Evolutionary conservation across 2,888 invertebrate species (phyloP), one percentile per base, ranked within the genome.

Genomic region (Eurytoma adleriae): DNA sequence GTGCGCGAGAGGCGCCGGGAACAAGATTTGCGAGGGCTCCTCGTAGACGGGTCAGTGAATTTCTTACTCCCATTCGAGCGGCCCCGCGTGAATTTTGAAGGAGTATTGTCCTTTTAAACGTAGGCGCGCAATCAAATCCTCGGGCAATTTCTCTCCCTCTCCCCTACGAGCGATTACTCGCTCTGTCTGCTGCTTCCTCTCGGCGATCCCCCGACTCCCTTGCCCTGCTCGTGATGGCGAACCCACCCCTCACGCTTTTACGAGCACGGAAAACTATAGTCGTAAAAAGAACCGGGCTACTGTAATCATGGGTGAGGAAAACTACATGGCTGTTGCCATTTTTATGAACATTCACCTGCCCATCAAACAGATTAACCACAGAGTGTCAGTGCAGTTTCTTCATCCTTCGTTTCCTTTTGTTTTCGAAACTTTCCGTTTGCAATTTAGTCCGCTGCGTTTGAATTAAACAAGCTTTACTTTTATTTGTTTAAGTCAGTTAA

Each of bases 351-450:
- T 64, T 48, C 18, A 64, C 30, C 52, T 68, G 67, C 24, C 52
- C 67, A 48, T 50, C 50, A 71, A 71, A 24, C 50, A 61, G 61
- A 71, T 71, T 71, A 71, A 71, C 61, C 61, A 27, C 61, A 20
- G 24, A 24, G 18, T 30, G 59, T 50, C 40, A 40, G 40, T 40
- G 40, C 10, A 40, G 40, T 40, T 40, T 40, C 40, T 40, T 40
- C 40, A 40, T 40, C 40, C 40, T 10, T 40, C 7, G 10, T 40
- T 40, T 40, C 40, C 40, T 40, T 40, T 40, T 40, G 40, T 40
- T 40, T 40, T 40, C 40, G 40, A 40, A 40, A 40, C 40, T 40
- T 40, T 40, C 40, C 10, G 10, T 40, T 40, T 40, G 10, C 40
- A 10, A 40, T 40, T 40, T 0, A 10, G 40, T 1, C 7, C 10